Evolutionary conservation across 2,888 invertebrate genomes (phyloP).

Genomic region (Drosophila robusta): DNA sequence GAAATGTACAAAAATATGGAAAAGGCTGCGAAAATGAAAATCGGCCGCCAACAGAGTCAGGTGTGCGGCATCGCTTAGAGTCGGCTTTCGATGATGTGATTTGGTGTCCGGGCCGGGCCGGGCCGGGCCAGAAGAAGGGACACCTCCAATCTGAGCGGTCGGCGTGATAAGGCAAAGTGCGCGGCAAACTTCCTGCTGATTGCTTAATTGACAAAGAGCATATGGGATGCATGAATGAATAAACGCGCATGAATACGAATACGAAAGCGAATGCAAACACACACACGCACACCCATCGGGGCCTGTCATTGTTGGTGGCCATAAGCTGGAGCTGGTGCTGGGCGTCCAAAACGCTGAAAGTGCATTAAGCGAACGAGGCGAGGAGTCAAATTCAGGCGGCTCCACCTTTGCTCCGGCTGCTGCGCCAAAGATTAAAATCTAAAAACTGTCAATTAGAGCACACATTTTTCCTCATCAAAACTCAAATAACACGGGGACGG

Average conservation of each 20-base stretch:
- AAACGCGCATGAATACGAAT: constrained; percentile 43
- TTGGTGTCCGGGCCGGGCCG: constrained; percentile 38
- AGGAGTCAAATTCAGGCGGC: constrained; percentile 64
- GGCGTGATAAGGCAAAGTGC: constrained; percentile 74
- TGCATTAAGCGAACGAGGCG: constrained; percentile 70
- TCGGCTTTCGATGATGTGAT: constrained; percentile 69
- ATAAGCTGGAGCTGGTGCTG: constrained; percentile 63
- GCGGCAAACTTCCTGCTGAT: constrained; percentile 80
- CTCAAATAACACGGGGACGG: constrained; percentile 55
- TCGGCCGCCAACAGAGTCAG: constrained; percentile 66
- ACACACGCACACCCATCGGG: constrained; percentile 10
- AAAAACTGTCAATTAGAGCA: constrained; percentile 84
- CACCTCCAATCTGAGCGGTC: constrained; percentile 12
- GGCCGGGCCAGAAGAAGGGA: constrained; percentile 2
- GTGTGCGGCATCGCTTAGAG: constrained; percentile 45
- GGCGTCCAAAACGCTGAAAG: constrained; percentile 70
- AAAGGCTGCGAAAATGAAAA: constrained; percentile 70
- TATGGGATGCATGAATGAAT: constrained; percentile 79
- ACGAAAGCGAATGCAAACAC: constrained; percentile 14
- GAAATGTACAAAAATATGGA: constrained; percentile 14
- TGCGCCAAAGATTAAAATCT: constrained; percentile 82
- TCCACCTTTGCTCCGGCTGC: constrained; percentile 31
- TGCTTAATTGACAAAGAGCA: constrained; percentile 81
- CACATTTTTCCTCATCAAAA: constrained; percentile 81
- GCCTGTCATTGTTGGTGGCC: constrained; percentile 76